Percentiles rank a stretch among this genome's conserved stretches.
phyloP scores from a whole-genome alignment of 2,113 vertebrate species.

The Nematolebias whitei region DNA sequence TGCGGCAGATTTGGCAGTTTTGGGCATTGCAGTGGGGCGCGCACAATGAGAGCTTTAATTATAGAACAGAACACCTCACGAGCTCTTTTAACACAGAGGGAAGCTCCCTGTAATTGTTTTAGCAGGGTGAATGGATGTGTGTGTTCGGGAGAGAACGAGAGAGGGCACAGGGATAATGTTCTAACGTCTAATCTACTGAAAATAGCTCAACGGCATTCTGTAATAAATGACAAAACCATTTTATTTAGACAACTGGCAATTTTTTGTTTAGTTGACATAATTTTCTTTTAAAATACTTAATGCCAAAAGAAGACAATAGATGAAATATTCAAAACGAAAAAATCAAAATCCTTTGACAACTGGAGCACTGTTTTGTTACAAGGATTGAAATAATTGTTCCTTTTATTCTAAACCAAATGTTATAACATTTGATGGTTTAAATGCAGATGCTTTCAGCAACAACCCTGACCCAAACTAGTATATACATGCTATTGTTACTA shows the following conservation, averaged over 20 bases:
- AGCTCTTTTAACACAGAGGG: slow-evolving; percentile 39
- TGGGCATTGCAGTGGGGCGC: slow-evolving; percentile 30
- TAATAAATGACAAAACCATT: neutral
- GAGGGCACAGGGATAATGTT: neutral
- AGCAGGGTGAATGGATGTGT: slow-evolving; percentile 9
- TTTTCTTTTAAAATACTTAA: neutral
- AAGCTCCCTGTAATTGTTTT: slow-evolving; percentile 55
- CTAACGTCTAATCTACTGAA: neutral
- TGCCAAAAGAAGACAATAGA: too few species aligned
- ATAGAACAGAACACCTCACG: slow-evolving; percentile 50
- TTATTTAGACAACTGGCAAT: neutral
- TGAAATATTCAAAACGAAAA: too few species aligned
- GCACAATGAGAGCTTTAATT: slow-evolving; percentile 51
- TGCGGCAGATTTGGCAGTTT: slow-evolving; percentile 53
- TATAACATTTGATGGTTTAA: neutral
- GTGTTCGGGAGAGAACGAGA: neutral
- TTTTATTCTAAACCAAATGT: neutral
- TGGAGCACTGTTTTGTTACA: neutral
- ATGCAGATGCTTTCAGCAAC: neutral
- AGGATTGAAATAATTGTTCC: neutral
- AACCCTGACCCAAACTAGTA: neutral
- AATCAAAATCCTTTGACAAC: neutral
- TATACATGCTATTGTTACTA: neutral
- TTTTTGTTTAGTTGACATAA: neutral
- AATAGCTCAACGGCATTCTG: neutral